Conservation (phyloP, 2,888 invertebrate species). For the Celastrina argiolus region DNA sequence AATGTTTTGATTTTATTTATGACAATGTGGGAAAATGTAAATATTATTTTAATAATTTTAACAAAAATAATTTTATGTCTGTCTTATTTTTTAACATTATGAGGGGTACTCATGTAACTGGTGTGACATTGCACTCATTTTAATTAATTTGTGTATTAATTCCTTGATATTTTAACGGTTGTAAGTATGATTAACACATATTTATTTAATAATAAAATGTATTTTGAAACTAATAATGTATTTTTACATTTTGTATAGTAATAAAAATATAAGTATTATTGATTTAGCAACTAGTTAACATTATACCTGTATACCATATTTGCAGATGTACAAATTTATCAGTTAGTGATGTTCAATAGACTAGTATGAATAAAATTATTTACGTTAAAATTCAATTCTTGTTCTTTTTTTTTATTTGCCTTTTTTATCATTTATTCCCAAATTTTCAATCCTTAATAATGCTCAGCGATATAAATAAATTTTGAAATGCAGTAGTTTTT, state of each 20-base stretch:
- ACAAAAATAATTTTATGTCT: conserved; percentile 4
- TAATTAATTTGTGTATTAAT: conserved; percentile 39
- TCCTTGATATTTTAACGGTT: conserved; percentile 63
- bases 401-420: conserved; percentile 42
- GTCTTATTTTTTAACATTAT: conserved; percentile 22
- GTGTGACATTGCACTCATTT: conserved; percentile 24
- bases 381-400: conserved; percentile 72
- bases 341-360: conserved; percentile 78
- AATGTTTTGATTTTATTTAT: conserved; percentile 20
- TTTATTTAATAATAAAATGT: conserved; percentile 66
- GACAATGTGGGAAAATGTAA: background rate
- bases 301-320: conserved; percentile 62
- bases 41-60: conserved; percentile 22
- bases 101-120: conserved; percentile 30
- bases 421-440: background rate
- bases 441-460: conserved; percentile 5
- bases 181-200: conserved; percentile 62
- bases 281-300: conserved; percentile 45
- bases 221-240: conserved; percentile 65
- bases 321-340: conserved; percentile 77
- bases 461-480: conserved; percentile 17
- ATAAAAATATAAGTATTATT: conserved; percentile 56
- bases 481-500: background rate
- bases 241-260: conserved; percentile 63
- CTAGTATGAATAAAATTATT: conserved; percentile 79